Conservation (phyloP, 2,797 vertebrate genomes). For the Pygocentrus nattereri region DNA sequence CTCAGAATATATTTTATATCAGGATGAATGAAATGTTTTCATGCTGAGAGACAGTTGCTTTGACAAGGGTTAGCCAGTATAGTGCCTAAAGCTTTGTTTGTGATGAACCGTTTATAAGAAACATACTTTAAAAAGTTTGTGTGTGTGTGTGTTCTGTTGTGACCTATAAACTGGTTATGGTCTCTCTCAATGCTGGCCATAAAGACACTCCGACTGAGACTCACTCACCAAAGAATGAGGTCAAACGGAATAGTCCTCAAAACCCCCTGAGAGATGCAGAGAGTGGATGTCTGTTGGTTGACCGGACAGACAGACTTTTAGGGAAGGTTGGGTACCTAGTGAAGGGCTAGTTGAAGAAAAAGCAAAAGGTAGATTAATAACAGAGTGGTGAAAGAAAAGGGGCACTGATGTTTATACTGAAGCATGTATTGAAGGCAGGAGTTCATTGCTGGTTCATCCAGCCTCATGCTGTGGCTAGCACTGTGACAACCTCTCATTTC, state of each 20-base stretch:
- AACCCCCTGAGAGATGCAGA: constrained; percentile 18
- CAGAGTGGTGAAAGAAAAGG: not conserved
- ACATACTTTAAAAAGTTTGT: constrained; percentile 6
- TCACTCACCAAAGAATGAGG: constrained; percentile 18
- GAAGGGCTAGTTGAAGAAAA: not conserved
- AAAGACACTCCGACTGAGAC: constrained; percentile 40
- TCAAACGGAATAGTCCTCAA: constrained; percentile 8
- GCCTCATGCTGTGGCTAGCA: constrained; percentile 33
- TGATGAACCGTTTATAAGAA: not conserved
- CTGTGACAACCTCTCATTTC: constrained; percentile 15
- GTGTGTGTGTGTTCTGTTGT: constrained; percentile 29
- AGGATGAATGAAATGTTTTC: not conserved
- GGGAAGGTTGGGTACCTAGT: not conserved
- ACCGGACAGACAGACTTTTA: not conserved
- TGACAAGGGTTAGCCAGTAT: not conserved
- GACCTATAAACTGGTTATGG: constrained; percentile 49
- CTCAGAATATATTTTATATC: constrained; percentile 10
- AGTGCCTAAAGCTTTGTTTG: not conserved
- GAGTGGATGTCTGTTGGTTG: not conserved
- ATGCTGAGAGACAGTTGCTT: not conserved
- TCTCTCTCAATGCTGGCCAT: constrained; percentile 30
- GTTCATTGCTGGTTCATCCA: constrained; percentile 6
- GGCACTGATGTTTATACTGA: not conserved
- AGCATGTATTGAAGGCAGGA: not conserved
- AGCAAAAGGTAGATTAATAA: not conserved